Evolutionary conservation across 2,113 vertebrate genomes (phyloP).

Genomic region (Megalops atlanticus): DNA sequence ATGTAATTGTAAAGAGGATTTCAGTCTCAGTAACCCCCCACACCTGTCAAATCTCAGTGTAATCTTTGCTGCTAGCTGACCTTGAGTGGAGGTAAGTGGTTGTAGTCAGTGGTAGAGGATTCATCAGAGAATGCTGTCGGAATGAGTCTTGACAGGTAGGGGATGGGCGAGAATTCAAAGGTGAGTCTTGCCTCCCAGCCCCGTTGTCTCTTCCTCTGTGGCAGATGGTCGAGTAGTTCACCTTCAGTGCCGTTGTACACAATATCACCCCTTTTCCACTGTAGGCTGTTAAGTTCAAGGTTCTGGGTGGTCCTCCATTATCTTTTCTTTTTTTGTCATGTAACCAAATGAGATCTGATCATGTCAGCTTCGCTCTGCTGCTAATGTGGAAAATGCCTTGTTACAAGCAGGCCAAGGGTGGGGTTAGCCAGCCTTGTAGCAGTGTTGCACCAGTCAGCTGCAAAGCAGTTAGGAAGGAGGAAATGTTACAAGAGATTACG

Average conservation of each 20-base stretch:
- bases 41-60: slow-evolving; percentile 34
- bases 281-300: background rate
- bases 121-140: slow-evolving; percentile 49
- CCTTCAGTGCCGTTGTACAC: background rate
- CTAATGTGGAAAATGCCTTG: background rate
- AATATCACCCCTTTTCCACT: background rate
- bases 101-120: slow-evolving; percentile 36
- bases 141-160: slow-evolving; percentile 66
- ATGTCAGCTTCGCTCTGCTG: background rate
- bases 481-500: no score
- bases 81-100: slow-evolving; percentile 65
- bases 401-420: background rate
- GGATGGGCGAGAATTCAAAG: slow-evolving; percentile 44
- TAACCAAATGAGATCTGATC: background rate
- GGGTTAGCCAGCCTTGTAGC: no score
- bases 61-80: slow-evolving; percentile 69
- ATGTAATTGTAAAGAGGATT: slow-evolving; percentile 63
- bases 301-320: background rate
- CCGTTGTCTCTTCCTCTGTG: slow-evolving; percentile 44
- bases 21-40: slow-evolving; percentile 32
- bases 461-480: no score
- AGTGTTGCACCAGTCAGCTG: no score
- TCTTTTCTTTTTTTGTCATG: no score
- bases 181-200: slow-evolving; percentile 48
- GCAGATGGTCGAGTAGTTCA: slow-evolving; percentile 49